These are phyloP conservation scores for Pollachius pollachius DNA, from an alignment of 2,113 vertebrate genomes.

Conservation along the genomic window DNA sequence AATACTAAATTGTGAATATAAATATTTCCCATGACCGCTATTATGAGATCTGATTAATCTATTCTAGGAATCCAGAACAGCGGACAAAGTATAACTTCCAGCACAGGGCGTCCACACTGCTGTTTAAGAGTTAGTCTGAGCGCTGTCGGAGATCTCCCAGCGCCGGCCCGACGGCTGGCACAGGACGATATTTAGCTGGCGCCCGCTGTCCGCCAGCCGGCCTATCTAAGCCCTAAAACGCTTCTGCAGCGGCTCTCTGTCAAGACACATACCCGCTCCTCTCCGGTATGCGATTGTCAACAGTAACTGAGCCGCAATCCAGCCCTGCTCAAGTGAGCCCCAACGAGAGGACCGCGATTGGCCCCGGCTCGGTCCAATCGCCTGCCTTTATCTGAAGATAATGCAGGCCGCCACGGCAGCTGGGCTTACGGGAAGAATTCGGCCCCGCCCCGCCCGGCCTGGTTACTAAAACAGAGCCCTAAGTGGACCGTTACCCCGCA, in stretches of 20 bases:
- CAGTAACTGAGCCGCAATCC: conserved; percentile 32
- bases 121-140: too few species aligned
- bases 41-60: too few species aligned
- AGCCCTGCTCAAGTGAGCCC: conserved; percentile 32
- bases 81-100: too few species aligned
- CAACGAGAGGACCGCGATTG: conserved; percentile 19
- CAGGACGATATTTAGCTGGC: conserved; percentile 44
- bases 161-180: conserved; percentile 35
- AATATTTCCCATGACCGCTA: too few species aligned
- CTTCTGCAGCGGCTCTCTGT: conserved; percentile 42
- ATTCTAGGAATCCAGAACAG: too few species aligned
- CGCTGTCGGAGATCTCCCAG: too few species aligned
- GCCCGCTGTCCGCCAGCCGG: conserved; percentile 27
- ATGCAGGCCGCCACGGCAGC: conserved; percentile 38
- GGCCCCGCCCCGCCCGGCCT: conserved; percentile 31
- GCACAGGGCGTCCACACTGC: too few species aligned
- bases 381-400: conserved; percentile 57
- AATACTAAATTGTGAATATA: too few species aligned
- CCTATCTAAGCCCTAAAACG: conserved; percentile 27
- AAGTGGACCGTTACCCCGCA: conserved; percentile 31
- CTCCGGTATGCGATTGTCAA: conserved; percentile 50
- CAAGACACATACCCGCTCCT: conserved; percentile 52
- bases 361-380: conserved; percentile 31
- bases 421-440: conserved; percentile 45
- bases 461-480: conserved; percentile 49